These are phyloP conservation scores for Synanthedon tipuliformis DNA, from an alignment of 2,888 invertebrate genomes.

Conservation along the genomic window DNA sequence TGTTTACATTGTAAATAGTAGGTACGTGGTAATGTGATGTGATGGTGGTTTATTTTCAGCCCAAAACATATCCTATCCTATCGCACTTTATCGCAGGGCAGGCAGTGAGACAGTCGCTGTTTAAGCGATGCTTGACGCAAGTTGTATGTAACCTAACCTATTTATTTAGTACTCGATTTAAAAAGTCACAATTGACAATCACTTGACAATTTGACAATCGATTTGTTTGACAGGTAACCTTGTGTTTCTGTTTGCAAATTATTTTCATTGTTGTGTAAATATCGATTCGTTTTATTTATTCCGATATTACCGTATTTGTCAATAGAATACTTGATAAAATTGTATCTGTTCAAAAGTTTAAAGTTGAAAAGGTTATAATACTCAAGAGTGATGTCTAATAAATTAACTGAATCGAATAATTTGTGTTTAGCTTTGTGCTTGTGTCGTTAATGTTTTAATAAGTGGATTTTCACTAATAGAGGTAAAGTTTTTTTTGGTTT, in stretches of 20 bases:
- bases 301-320: constrained; percentile 9
- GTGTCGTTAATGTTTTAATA: constrained; percentile 11
- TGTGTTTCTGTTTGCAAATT: constrained; percentile 10
- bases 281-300: constrained; percentile 13
- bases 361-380: constrained; percentile 9
- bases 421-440: constrained; percentile 9
- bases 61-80: constrained; percentile 12
- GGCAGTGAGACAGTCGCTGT: constrained; percentile 25
- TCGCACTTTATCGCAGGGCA: too few relatives aligned
- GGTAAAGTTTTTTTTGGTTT: constrained; percentile 13
- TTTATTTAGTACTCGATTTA: constrained; percentile 4
- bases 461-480: constrained; percentile 12
- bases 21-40: constrained; percentile 6
- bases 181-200: not conserved
- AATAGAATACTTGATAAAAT: constrained; percentile 11
- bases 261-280: not conserved
- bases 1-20: constrained; percentile 13
- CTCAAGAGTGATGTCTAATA: constrained; percentile 23
- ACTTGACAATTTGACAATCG: constrained; percentile 16
- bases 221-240: constrained; percentile 50
- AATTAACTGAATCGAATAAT: constrained; percentile 16
- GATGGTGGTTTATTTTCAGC: constrained; percentile 27
- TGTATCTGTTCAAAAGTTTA: not conserved
- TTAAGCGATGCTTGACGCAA: constrained; percentile 19
- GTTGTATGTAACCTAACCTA: constrained; percentile 12